Conservation (phyloP, 2,888 invertebrate genomes). For the Sycophila texana region DNA sequence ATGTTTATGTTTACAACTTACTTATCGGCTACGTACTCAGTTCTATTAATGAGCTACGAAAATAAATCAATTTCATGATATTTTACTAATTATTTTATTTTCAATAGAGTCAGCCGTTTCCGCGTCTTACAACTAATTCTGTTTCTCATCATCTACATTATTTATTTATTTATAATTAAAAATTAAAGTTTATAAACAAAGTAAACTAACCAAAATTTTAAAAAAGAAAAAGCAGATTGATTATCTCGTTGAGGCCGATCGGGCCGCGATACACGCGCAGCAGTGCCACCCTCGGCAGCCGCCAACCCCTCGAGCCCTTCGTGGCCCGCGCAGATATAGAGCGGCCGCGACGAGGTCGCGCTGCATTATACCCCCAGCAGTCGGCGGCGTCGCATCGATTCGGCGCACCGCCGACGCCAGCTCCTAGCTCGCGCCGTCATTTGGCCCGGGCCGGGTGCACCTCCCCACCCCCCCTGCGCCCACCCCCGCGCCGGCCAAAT, state of each 20-base stretch:
- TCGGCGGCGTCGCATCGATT: slow-evolving; percentile 39
- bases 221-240: too few species aligned
- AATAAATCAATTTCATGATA: too few species aligned
- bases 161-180: too few species aligned
- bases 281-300: background rate
- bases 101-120: too few species aligned
- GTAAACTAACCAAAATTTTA: too few species aligned
- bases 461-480: slow-evolving; percentile 4
- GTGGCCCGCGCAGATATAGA: background rate
- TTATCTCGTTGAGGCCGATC: background rate
- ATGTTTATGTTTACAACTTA: too few species aligned
- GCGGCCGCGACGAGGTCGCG: slow-evolving; percentile 24
- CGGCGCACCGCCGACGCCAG: background rate
- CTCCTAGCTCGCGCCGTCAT: background rate
- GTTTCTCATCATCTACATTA: too few species aligned
- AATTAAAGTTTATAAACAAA: too few species aligned
- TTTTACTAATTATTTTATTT: too few species aligned
- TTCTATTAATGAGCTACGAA: too few species aligned
- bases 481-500: slow-evolving; percentile 20
- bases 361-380: slow-evolving; percentile 26
- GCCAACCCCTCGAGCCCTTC: background rate
- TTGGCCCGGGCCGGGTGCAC: slow-evolving; percentile 28
- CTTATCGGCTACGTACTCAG: too few species aligned
- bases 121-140: too few species aligned
- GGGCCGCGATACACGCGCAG: background rate